Conservation (phyloP, 2,888 invertebrate genomes). For the Epinotia bilunana region DNA sequence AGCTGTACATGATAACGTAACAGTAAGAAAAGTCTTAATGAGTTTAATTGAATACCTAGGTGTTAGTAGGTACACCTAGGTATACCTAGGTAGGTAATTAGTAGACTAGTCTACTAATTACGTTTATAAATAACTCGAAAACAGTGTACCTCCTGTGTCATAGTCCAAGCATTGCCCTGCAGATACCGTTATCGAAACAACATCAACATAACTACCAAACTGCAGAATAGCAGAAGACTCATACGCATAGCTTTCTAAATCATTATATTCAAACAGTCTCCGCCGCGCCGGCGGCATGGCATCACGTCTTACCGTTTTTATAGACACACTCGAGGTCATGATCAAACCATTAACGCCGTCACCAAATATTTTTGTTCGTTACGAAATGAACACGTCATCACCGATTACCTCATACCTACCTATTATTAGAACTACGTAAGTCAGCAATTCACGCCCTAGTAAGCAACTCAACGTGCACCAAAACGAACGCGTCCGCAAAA, state of each 20-base stretch:
- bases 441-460: slow-evolving; percentile 75
- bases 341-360: slow-evolving; percentile 66
- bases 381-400: slow-evolving; percentile 74
- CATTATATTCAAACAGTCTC: slow-evolving; percentile 53
- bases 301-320: slow-evolving; percentile 61
- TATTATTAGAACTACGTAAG: slow-evolving; percentile 80
- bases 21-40: not conserved
- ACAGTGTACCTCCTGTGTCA: not conserved
- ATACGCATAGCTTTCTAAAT: slow-evolving; percentile 36
- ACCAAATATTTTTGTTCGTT: slow-evolving; percentile 76
- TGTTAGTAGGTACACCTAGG: too few species aligned
- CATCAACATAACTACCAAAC: slow-evolving; percentile 4
- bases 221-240: slow-evolving; percentile 3
- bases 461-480: slow-evolving; percentile 67
- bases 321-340: slow-evolving; percentile 75
- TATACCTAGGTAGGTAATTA: too few species aligned
- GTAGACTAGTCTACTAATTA: not conserved
- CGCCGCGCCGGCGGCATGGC: slow-evolving; percentile 53
- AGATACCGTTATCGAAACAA: slow-evolving; percentile 32
- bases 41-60: not conserved
- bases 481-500: slow-evolving; percentile 69
- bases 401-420: slow-evolving; percentile 80
- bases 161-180: slow-evolving; percentile 28
- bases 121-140: slow-evolving; percentile 2
- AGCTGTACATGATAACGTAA: not conserved